Conservation (phyloP, 2,797 vertebrate species). For the Brotula barbata region DNA sequence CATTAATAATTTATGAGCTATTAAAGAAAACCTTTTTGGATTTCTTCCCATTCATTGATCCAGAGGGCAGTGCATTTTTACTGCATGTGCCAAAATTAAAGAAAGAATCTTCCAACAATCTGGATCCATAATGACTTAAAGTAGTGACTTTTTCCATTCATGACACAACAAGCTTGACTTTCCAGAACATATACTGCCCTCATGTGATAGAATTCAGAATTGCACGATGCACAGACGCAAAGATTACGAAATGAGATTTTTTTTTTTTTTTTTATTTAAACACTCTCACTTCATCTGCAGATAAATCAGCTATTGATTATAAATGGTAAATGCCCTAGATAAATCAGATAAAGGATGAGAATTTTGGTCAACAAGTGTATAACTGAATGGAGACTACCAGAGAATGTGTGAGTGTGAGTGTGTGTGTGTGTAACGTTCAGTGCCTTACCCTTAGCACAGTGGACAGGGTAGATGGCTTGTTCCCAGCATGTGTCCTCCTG, state of each 20-base stretch:
- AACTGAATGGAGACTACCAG: no score
- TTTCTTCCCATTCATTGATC: no score
- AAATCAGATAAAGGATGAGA: no score
- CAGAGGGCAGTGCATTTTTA: no score
- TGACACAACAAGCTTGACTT: background rate
- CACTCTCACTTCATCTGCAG: background rate
- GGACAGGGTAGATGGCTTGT: slow-evolving; percentile 93
- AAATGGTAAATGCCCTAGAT: background rate
- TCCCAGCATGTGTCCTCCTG: slow-evolving; percentile 97
- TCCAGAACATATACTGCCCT: slow-evolving; percentile 46
- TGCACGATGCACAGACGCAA: slow-evolving; percentile 13
- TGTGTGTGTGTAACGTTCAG: background rate
- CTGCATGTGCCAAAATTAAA: no score
- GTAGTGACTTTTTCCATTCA: no score
- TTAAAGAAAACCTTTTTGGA: no score
- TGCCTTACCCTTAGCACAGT: slow-evolving; percentile 80
- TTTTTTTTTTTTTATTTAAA: background rate
- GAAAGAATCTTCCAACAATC: no score
- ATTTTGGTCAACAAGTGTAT: background rate
- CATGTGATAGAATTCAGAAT: slow-evolving; percentile 51
- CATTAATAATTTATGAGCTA: no score
- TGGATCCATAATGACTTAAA: no score
- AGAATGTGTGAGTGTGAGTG: no score
- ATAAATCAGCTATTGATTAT: background rate
- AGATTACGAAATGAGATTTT: background rate